Percentiles rank a stretch among this genome's conserved stretches.
phyloP scores from a whole-genome alignment of 2,888 invertebrate species.

The Tethea ocularis region DNA sequence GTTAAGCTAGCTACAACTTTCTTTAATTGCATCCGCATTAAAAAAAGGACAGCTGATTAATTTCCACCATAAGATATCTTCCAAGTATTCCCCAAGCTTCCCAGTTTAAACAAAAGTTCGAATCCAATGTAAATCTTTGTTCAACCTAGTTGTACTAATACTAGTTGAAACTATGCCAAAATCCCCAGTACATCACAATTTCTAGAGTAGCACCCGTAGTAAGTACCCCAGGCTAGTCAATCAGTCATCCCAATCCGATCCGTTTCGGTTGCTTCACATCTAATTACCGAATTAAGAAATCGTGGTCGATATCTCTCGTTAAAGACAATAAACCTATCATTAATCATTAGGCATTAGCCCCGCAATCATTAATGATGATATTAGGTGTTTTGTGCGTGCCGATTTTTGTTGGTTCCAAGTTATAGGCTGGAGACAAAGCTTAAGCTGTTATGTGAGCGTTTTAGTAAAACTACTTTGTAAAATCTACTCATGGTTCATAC shows the following conservation, averaged over 20 bases:
- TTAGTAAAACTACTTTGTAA: too few species aligned
- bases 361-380: conserved; percentile 77
- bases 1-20: too few species aligned
- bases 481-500: too few species aligned
- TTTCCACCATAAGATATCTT: not conserved
- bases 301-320: conserved; percentile 70
- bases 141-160: not conserved
- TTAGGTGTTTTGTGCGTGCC: conserved; percentile 69
- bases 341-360: conserved; percentile 77
- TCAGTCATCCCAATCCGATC: conserved; percentile 51
- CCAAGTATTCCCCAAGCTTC: not conserved
- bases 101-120: not conserved
- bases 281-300: conserved; percentile 81
- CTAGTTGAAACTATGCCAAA: conserved; percentile 1
- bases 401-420: conserved; percentile 37
- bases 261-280: conserved; percentile 63
- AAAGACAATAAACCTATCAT: conserved; percentile 79
- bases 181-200: conserved; percentile 14
- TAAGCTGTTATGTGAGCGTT: too few species aligned
- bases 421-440: conserved; percentile 7
- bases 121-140: not conserved
- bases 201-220: too few species aligned
- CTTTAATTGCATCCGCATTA: too few species aligned
- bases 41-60: not conserved
- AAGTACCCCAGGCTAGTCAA: conserved; percentile 25